Evolutionary conservation across 2,113 vertebrate genomes (phyloP).

Genomic region (Prunella fulvescens): DNA sequence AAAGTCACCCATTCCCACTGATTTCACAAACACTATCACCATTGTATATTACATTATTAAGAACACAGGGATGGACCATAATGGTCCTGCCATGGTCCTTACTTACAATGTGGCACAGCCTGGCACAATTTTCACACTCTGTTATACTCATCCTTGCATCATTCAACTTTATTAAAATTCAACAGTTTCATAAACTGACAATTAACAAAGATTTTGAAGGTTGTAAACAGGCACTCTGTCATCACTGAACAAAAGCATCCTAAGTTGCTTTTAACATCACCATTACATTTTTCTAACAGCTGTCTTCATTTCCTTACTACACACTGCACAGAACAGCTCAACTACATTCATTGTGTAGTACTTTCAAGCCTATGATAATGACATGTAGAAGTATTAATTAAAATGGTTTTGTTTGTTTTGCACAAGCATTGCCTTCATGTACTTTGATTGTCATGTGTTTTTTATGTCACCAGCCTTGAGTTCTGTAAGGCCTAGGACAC

Average conservation of each 20-base stretch:
- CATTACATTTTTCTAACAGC: neutral
- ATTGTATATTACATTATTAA: neutral
- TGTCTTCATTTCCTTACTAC: neutral
- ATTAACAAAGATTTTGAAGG: neutral
- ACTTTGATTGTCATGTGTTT: fast-evolving
- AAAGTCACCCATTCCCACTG: neutral
- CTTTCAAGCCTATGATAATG: neutral
- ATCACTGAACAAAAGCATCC: neutral
- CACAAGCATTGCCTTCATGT: fast-evolving
- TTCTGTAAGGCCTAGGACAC: neutral
- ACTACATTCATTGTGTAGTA: neutral
- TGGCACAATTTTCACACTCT: neutral
- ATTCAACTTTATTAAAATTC: neutral
- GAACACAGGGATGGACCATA: neutral
- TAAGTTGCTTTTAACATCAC: neutral
- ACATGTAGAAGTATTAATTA: neutral
- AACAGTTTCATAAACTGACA: neutral
- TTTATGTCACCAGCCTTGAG: neutral
- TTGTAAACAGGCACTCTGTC: neutral
- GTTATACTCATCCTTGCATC: neutral
- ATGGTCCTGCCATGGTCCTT: neutral
- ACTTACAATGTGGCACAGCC: fast-evolving
- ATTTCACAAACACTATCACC: neutral
- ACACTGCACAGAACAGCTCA: neutral
- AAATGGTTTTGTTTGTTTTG: neutral